Evolutionary conservation across 2,113 vertebrate species (phyloP).

Genomic region (Vireo altiloquus): DNA sequence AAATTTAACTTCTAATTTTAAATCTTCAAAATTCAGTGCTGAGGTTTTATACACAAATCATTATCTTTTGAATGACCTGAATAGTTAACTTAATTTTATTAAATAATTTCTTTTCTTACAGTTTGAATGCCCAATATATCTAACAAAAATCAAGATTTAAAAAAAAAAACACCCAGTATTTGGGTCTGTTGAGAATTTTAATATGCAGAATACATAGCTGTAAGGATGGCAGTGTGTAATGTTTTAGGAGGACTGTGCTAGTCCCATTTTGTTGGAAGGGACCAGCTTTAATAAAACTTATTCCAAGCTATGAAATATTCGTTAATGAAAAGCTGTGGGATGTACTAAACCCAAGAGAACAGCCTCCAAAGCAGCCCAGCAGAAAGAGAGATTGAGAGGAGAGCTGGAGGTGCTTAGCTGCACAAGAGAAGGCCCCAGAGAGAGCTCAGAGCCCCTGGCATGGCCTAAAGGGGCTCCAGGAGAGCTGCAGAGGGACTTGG

Average conservation of each 20-base stretch:
- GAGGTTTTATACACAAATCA: not conserved
- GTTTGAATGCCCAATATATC: not conserved
- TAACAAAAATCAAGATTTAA: not conserved
- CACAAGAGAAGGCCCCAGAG: not conserved
- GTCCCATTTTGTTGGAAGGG: not conserved
- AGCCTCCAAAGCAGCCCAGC: not conserved
- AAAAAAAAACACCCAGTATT: rapidly evolving
- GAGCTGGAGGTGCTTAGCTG: rapidly evolving
- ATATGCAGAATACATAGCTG: not conserved
- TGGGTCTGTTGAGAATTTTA: not conserved
- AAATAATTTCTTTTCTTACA: not conserved
- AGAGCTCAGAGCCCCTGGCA: not conserved
- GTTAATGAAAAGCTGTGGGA: not conserved
- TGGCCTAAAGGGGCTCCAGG: not conserved
- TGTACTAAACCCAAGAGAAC: not conserved
- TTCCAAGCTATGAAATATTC: not conserved
- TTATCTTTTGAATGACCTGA: not conserved
- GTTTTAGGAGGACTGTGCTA: not conserved
- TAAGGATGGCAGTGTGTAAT: not conserved
- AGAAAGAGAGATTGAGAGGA: not conserved
- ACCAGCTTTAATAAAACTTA: not conserved
- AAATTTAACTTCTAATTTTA: not conserved
- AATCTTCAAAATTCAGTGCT: not conserved
- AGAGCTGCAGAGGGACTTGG: not conserved
- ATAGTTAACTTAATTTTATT: not conserved